Evolutionary conservation across 1,140 invertebrate genomes (phyloP).

Genomic region (Agrypnia vestita): DNA sequence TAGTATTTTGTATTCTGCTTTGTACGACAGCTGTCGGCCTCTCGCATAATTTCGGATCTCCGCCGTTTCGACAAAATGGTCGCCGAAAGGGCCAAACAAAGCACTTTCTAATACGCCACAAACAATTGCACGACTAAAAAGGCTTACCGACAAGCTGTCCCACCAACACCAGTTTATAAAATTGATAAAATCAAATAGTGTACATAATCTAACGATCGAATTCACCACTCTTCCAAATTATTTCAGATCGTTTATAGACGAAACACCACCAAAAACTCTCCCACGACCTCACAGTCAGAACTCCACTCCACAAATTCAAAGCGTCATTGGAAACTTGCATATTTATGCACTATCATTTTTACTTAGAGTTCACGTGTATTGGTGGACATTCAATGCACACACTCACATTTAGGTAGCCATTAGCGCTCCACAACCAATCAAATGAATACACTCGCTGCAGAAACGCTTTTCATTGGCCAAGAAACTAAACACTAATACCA

Average conservation of each 20-base stretch:
- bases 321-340: neutral
- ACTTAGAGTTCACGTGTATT: neutral
- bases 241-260: slow-evolving; percentile 35
- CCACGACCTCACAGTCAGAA: neutral
- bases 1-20: slow-evolving; percentile 48
- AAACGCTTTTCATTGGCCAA: no score
- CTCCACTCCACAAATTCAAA: slow-evolving; percentile 19
- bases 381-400: neutral
- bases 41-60: slow-evolving; percentile 50
- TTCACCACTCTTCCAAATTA: slow-evolving; percentile 15
- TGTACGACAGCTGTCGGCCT: slow-evolving; percentile 51
- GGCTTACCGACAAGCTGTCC: slow-evolving; percentile 46
- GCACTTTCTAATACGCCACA: slow-evolving; percentile 42
- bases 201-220: slow-evolving; percentile 43
- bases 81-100: slow-evolving; percentile 49
- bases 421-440: neutral
- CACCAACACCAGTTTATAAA: slow-evolving; percentile 39
- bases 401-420: neutral
- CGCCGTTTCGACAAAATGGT: slow-evolving; percentile 53
- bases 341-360: slow-evolving; percentile 15
- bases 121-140: neutral
- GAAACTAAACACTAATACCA: no score
- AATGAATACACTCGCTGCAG: neutral
- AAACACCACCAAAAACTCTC: slow-evolving; percentile 16
- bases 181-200: slow-evolving; percentile 42